Conservation (phyloP, 2,113 vertebrate genomes). For the Xenopus laevis region DNA sequence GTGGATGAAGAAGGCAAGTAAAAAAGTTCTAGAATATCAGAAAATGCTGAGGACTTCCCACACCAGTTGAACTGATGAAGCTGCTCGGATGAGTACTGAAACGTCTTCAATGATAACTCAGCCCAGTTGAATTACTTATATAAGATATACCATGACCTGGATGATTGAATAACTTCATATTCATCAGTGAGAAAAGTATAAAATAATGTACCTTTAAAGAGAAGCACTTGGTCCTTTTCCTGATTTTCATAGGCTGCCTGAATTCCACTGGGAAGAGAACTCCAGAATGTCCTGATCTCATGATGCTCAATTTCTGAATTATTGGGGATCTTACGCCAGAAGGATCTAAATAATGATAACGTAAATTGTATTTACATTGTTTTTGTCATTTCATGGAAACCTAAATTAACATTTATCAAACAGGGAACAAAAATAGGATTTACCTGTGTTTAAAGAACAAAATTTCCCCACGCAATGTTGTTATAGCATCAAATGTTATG, state of each 20-base stretch:
- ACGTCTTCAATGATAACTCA: too few relatives aligned
- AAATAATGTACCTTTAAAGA: conserved; percentile 68
- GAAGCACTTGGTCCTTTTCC: conserved; percentile 59
- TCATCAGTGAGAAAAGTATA: too few relatives aligned
- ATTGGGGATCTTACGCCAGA: conserved; percentile 75
- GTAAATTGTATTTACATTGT: neutral
- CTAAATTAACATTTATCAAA: too few relatives aligned
- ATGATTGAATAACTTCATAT: too few relatives aligned
- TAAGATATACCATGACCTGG: too few relatives aligned
- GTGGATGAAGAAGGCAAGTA: too few relatives aligned
- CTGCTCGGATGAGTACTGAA: too few relatives aligned
- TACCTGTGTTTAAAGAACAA: conserved; percentile 91
- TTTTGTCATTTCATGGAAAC: too few relatives aligned
- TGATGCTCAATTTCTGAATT: conserved; percentile 56
- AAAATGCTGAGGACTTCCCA: too few relatives aligned
- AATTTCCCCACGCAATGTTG: conserved; percentile 72
- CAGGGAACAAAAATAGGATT: neutral
- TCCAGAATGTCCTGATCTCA: conserved; percentile 78
- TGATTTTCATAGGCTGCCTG: conserved; percentile 76
- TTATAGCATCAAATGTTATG: conserved; percentile 74
- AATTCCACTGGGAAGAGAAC: conserved; percentile 67
- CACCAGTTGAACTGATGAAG: too few relatives aligned
- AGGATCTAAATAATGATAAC: conserved; percentile 63
- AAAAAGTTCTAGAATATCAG: too few relatives aligned
- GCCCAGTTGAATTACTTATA: too few relatives aligned